Base-by-base conservation (phyloP, 2,797 vertebrate species). In the Intellagama lesueurii region DNA sequence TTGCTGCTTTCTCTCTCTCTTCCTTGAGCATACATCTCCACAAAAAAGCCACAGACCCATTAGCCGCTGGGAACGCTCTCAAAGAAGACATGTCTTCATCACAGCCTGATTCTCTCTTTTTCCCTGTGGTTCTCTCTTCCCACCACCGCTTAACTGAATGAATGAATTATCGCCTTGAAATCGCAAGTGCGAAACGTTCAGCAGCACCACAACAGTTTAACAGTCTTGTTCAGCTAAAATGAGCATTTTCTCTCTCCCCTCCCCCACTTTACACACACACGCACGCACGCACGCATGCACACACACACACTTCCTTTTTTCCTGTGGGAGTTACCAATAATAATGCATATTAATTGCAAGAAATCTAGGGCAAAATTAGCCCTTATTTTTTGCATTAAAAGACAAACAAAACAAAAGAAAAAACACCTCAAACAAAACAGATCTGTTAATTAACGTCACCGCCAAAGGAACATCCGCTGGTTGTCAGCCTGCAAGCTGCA, bases 81-180 rank as follows among this genome's bases (percentile, higher is more conserved):
- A 56, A 56, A 56, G 68, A 17, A 47, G 68, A 87, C 56, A 5
- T 8, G 47, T n/a, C 69, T 72, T 72, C 44, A 85, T n/a, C 26
- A 35, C 14, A 49, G 44, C 5, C 2, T 35, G n/a, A n/a, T 77
- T 69, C 28, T 56, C 26, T 52, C 44, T 77, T 47, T 30, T 30
- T 12, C 5, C 16, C 16, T 44, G 64, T 56, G 12, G n/a, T 1
- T 78, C 4, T 75, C 12, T 7, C 76, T 72, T 77, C n/a, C 89
- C 52, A 88, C 60, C 49, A 1, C 11, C 7, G 76, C 75, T 70
- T 81, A 88, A 92, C 90, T 89, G 40, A 78, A 75, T 82, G 12
- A 81, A 88, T 81, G 70, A 90, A 91, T 93, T 83, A 91, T 85
- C 91, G 86, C 88, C 90, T 90, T 3, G 4, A 84, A 92, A 93